Conservation (phyloP, 2,797 vertebrate species). For the Dallia pectoralis region DNA sequence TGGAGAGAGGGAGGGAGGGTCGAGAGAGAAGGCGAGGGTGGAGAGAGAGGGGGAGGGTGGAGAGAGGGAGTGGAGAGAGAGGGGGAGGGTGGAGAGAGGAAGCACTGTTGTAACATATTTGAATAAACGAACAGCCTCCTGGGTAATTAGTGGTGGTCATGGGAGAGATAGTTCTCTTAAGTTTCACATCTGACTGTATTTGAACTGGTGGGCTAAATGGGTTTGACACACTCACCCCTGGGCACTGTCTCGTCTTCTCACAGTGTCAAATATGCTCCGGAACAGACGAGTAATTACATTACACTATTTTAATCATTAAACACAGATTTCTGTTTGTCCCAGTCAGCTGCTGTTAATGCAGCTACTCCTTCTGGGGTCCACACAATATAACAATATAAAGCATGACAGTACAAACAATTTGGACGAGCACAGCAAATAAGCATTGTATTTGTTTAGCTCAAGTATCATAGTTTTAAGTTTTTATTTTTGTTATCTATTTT, state of each 20-base stretch:
- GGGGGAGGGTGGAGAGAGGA: slow-evolving; percentile 32
- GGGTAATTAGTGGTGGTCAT: slow-evolving; percentile 57
- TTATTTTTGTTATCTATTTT: no score
- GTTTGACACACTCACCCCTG: slow-evolving; percentile 31
- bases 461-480: no score
- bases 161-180: slow-evolving; percentile 52
- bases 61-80: slow-evolving; percentile 36
- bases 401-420: no score
- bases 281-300: slow-evolving; percentile 23
- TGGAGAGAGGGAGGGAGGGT: not conserved
- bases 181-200: slow-evolving; percentile 54
- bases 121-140: slow-evolving; percentile 31
- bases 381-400: no score
- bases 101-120: slow-evolving; percentile 44
- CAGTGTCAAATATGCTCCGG: slow-evolving; percentile 22
- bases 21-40: no score
- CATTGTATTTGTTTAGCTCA: no score
- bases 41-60: slow-evolving; percentile 21
- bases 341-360: no score
- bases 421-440: no score
- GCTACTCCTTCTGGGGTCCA: no score
- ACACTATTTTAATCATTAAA: slow-evolving; percentile 20
- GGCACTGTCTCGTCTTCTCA: slow-evolving; percentile 38
- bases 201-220: slow-evolving; percentile 51
- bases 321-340: slow-evolving; percentile 24